phyloP scores from a whole-genome alignment of 2,888 invertebrate genomes.

The Boloria euphrosyne region DNA sequence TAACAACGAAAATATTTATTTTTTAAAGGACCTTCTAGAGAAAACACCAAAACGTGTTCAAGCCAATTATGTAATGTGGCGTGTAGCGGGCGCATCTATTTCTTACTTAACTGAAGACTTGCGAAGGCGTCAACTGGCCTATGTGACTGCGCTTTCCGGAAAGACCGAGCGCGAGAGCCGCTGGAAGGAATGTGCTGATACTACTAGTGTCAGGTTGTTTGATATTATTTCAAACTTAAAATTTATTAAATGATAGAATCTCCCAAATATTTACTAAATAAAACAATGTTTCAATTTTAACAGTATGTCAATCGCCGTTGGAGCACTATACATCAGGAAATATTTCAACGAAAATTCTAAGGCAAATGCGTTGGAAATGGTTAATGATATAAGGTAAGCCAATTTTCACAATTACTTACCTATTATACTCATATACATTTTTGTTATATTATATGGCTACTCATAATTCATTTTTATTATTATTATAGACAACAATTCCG shows the following conservation, averaged over 20 bases:
- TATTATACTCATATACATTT: background rate
- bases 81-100: constrained; percentile 90
- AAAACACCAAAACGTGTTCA: constrained; percentile 80
- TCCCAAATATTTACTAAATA: background rate
- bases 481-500: constrained; percentile 85
- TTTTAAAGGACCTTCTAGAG: constrained; percentile 64
- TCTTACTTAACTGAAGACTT: constrained; percentile 91
- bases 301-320: constrained; percentile 88
- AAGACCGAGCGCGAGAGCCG: constrained; percentile 92
- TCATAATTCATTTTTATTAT: background rate
- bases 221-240: background rate
- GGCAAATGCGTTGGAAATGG: constrained; percentile 93
- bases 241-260: background rate
- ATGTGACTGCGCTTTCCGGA: constrained; percentile 91
- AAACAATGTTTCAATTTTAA: constrained; percentile 35
- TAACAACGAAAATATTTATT: background rate
- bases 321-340: constrained; percentile 92
- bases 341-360: constrained; percentile 94
- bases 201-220: constrained; percentile 87
- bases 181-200: constrained; percentile 96
- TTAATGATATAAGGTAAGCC: constrained; percentile 87
- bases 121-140: constrained; percentile 89
- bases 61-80: constrained; percentile 97
- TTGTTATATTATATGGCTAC: background rate
- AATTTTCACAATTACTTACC: background rate